phyloP scores from a whole-genome alignment of 2,113 vertebrate genomes.

The Axis porcinus region DNA sequence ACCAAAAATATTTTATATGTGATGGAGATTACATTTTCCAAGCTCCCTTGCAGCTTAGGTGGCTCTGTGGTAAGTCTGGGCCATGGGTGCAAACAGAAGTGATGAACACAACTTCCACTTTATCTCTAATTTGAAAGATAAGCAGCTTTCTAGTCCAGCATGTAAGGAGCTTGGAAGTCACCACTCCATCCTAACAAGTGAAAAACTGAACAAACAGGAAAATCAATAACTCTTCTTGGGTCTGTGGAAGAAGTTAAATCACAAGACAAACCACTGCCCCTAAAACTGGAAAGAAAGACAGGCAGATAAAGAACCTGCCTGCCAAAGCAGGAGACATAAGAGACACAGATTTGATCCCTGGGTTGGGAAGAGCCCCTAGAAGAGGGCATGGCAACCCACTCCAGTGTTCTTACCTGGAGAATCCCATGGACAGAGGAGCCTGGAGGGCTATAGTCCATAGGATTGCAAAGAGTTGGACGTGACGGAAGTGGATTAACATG shows the following conservation, averaged over 20 bases:
- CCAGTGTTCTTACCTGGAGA: neutral
- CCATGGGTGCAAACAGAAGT: neutral
- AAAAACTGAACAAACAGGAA: neutral
- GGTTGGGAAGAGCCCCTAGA: neutral
- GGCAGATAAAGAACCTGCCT: neutral
- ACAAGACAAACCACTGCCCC: neutral
- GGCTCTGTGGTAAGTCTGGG: neutral
- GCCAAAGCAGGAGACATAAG: neutral
- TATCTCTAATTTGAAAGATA: neutral
- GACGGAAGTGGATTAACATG: neutral
- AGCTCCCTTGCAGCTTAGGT: neutral
- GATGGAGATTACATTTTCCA: neutral
- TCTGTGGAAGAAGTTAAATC: neutral
- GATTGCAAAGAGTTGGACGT: neutral
- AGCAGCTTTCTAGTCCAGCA: neutral
- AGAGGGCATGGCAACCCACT: neutral
- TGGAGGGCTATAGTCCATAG: neutral
- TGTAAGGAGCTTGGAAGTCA: neutral
- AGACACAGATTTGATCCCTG: neutral
- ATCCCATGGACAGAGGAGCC: neutral
- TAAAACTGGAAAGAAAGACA: neutral
- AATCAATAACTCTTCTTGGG: neutral
- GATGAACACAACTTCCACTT: neutral
- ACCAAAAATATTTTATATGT: neutral
- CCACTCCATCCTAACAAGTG: neutral